Conservation (phyloP, 1,140 invertebrate genomes). For the Mercenaria mercenaria region DNA sequence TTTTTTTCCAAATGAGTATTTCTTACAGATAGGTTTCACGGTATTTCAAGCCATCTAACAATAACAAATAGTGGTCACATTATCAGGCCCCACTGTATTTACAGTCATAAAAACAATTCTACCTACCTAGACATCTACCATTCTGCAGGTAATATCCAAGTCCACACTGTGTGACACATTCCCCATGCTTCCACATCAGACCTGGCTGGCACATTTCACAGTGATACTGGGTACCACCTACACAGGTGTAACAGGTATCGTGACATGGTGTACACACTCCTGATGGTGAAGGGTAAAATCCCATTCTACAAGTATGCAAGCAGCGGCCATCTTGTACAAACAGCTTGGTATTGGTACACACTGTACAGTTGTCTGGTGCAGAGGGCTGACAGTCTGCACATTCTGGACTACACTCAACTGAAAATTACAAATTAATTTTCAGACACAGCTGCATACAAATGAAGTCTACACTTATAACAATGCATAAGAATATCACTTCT, state of each 20-base stretch:
- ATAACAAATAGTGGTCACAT: no score
- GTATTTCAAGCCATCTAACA: no score
- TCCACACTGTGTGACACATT: constrained; percentile 64
- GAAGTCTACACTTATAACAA: not conserved
- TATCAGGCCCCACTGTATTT: no score
- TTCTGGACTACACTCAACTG: constrained; percentile 53
- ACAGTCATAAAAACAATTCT: no score
- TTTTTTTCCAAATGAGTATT: no score
- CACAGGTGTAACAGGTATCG: constrained; percentile 56
- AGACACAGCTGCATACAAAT: not conserved
- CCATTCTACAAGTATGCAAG: constrained; percentile 56
- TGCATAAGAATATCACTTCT: no score
- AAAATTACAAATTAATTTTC: not conserved
- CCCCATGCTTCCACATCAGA: constrained; percentile 63
- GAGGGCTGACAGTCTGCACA: constrained; percentile 29
- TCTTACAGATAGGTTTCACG: no score
- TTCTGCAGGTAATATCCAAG: constrained; percentile 60
- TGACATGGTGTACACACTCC: constrained; percentile 36
- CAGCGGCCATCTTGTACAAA: constrained; percentile 63
- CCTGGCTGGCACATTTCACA: constrained; percentile 66
- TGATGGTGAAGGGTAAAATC: constrained; percentile 54
- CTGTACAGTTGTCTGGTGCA: constrained; percentile 60
- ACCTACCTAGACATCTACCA: constrained; percentile 59
- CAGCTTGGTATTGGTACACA: constrained; percentile 47
- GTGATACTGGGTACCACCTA: constrained; percentile 50